A percentile compares a stretch with the other conserved stretches of the same genome.
phyloP scores from a whole-genome alignment of 2,888 invertebrate genomes.

The Cryptophagus acutangulus region DNA sequence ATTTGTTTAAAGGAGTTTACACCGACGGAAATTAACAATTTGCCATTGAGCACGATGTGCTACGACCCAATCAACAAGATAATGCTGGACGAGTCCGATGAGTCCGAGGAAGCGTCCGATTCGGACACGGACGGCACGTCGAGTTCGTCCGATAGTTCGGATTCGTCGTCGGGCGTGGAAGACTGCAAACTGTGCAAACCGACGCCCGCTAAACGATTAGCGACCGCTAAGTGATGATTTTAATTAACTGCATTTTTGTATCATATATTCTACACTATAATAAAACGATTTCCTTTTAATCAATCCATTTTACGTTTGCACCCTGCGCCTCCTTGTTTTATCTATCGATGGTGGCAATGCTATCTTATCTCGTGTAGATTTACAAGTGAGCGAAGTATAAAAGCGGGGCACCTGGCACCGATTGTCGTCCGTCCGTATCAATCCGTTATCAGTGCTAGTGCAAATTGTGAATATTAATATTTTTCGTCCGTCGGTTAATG shows the following conservation, averaged over 20 bases:
- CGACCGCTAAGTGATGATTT: conserved; percentile 3
- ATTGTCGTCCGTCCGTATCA: conserved; percentile 23
- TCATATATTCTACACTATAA: not conserved
- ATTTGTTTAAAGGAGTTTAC: conserved; percentile 55
- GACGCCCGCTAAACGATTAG: not conserved
- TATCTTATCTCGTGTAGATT: conserved; percentile 35
- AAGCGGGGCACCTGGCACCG: conserved; percentile 36
- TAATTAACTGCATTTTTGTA: not conserved
- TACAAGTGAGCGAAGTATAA: too few relatives aligned
- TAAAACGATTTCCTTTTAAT: too few relatives aligned
- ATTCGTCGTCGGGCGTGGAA: conserved; percentile 29
- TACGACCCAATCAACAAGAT: conserved; percentile 57
- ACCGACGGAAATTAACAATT: conserved; percentile 79
- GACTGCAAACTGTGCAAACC: conserved; percentile 24
- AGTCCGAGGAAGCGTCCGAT: conserved; percentile 52
- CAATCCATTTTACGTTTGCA: too few relatives aligned
- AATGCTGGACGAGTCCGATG: conserved; percentile 48
- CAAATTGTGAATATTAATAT: too few relatives aligned
- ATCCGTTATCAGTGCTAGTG: conserved; percentile 12
- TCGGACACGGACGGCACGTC: conserved; percentile 51
- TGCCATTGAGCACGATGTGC: conserved; percentile 88
- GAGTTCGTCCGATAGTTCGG: conserved; percentile 44
- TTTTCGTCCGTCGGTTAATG: too few relatives aligned
- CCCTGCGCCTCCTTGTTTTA: too few relatives aligned
- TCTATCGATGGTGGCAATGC: too few relatives aligned